Percentiles rank a stretch among this genome's conserved stretches.
These are phyloP conservation scores for Spea multiplicata DNA, from an alignment of 2,113 vertebrate species.

Conservation along the genomic window DNA sequence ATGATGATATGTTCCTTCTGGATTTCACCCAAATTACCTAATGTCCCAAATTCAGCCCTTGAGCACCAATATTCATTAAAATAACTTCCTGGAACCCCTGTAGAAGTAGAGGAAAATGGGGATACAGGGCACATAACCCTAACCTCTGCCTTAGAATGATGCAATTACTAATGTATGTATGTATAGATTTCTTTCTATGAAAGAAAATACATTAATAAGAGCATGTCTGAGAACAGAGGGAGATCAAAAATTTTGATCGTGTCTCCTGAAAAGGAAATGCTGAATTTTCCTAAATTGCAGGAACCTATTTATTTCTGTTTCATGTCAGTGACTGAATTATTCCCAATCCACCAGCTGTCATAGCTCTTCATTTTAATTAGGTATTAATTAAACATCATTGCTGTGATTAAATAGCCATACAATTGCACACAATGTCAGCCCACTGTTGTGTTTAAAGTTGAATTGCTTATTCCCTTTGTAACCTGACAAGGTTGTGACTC, in stretches of 20 bases:
- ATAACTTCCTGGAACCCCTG: too few relatives aligned
- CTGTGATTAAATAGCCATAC: constrained; percentile 36
- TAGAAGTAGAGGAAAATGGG: too few relatives aligned
- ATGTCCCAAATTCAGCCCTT: too few relatives aligned
- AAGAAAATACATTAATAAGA: too few relatives aligned
- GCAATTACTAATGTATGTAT: too few relatives aligned
- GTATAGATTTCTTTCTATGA: too few relatives aligned
- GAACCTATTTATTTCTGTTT: constrained; percentile 16
- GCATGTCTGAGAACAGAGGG: too few relatives aligned
- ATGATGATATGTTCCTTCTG: too few relatives aligned
- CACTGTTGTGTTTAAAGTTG: constrained; percentile 23
- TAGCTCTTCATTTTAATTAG: constrained; percentile 44
- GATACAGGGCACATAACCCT: too few relatives aligned
- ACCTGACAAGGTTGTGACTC: constrained; percentile 40
- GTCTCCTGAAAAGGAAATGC: constrained; percentile 8
- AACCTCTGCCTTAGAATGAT: too few relatives aligned
- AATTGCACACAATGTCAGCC: constrained; percentile 28
- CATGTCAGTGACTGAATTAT: constrained; percentile 24
- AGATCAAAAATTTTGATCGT: not conserved
- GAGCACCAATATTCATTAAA: too few relatives aligned
- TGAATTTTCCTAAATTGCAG: constrained; percentile 24
- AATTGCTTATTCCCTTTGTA: constrained; percentile 24
- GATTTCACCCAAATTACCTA: too few relatives aligned
- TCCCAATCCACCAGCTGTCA: constrained; percentile 44
- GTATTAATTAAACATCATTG: constrained; percentile 46